A percentile compares a stretch with the other conserved stretches of the same genome.
These are phyloP conservation scores for Thamnophis sirtalis DNA, from an alignment of 2,113 vertebrate species.

Conservation along the genomic window DNA sequence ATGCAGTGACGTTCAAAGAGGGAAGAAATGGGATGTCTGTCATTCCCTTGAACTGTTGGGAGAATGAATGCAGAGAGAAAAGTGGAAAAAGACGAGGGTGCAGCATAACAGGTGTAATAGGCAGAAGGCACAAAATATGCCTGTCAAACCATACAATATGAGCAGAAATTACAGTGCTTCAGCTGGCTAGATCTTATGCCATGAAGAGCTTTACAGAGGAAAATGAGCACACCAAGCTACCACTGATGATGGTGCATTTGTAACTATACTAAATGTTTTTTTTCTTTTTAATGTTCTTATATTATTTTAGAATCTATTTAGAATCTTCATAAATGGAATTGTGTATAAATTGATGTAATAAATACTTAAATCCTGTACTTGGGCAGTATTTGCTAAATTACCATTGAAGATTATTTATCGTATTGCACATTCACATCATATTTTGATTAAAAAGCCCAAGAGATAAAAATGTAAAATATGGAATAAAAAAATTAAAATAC, in stretches of 20 bases:
- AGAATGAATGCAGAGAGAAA: not conserved
- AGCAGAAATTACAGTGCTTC: not conserved
- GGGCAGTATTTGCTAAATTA: not conserved
- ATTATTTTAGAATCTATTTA: not conserved
- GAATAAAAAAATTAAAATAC: not conserved
- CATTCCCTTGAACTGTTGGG: not conserved
- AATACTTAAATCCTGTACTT: not conserved
- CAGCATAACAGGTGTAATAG: not conserved
- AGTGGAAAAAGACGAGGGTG: not conserved
- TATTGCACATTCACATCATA: not conserved
- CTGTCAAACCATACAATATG: not conserved
- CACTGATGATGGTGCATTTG: not conserved
- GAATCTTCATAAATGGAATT: not conserved
- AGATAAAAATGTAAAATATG: not conserved
- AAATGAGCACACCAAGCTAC: not conserved
- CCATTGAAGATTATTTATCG: not conserved
- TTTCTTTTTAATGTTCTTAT: not conserved
- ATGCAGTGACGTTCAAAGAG: not conserved
- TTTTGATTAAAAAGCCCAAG: not conserved
- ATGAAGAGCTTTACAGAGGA: not conserved
- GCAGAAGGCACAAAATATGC: not conserved
- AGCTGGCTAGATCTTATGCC: not conserved
- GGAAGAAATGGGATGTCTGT: not conserved
- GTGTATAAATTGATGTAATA: not conserved
- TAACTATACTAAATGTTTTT: not conserved